Base-by-base conservation (phyloP, 2,888 invertebrate genomes). In the Leptogaster cylindrica region DNA sequence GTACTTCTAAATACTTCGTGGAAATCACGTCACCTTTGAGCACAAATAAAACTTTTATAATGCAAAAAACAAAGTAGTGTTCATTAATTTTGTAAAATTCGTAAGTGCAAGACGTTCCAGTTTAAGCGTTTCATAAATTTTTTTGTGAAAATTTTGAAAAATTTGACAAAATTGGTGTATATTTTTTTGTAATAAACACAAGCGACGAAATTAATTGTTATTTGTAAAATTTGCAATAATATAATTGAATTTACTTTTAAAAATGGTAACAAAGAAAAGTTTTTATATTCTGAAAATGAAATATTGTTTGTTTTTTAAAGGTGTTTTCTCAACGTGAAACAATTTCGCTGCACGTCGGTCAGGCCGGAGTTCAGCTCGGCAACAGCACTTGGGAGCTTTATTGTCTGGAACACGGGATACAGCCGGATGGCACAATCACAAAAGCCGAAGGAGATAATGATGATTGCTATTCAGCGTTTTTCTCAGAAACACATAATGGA, bases 331-430 rank as follows among this genome's bases (percentile, higher is more conserved):
- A 79, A 79, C 88, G 91, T 82, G 91, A 91, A 83, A 90, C 90
- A 82, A 90, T 91, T 76, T 90, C 90, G 58, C 85, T 91, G 78
- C 91, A 91, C 81, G 87, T 91, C 73, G 91, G 91, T 10, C 91
- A 92, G 82, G 91, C 91, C 51, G 91, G 91, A 55, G 89, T 90
- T 36, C 90, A 91, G 83, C 90, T 90, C 80, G 91, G 91, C 28
- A 90, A 89, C 76, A 85, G 89, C 44, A 89, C 89, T 75, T 91
- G 91, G 91, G 90, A 91, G 79, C 82, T 91, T 46, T 91, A 90
- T 79, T 91, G 91, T 77, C 82, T 90, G 20, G 91, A 91, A 78
- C 91, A 90, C 76, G 89, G 88, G 68, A 91, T 92, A 75, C 83
- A 86, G 72, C 88, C 88, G 1, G 90, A 91, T 75, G 92, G 92